These are phyloP conservation scores for Tympanoctomys barrerae DNA, from an alignment of 2,797 vertebrate species.

Conservation along the genomic window DNA sequence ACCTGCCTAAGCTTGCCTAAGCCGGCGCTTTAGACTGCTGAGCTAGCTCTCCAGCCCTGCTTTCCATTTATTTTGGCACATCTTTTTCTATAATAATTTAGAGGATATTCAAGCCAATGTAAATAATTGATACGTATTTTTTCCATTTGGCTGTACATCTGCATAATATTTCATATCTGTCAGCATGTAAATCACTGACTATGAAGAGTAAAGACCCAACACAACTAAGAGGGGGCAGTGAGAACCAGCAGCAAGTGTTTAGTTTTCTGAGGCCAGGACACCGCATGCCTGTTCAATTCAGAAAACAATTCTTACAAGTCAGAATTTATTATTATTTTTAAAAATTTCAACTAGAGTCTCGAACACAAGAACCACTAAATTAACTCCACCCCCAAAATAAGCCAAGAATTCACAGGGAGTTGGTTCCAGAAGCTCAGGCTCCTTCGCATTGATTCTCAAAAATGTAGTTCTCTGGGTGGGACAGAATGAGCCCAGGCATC, in stretches of 20 bases:
- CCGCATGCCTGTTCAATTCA: not conserved
- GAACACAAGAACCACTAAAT: not conserved
- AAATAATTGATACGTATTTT: not conserved
- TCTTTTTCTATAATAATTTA: not conserved
- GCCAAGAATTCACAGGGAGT: not conserved
- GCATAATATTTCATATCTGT: not conserved
- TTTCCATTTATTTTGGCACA: not conserved
- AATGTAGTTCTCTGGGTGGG: not conserved
- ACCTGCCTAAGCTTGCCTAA: too few relatives aligned
- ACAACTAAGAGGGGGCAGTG: not conserved
- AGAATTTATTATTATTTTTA: not conserved
- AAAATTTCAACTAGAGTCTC: not conserved
- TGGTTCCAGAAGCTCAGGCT: not conserved
- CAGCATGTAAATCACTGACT: not conserved
- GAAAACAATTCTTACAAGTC: not conserved
- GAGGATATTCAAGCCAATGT: not conserved
- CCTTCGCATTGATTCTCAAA: not conserved
- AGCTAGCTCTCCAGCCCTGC: too few relatives aligned
- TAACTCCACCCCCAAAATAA: not conserved
- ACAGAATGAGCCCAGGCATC: not conserved
- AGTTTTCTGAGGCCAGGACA: not conserved
- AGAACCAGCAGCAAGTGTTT: not conserved
- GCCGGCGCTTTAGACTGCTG: too few relatives aligned
- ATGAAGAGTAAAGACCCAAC: not conserved
- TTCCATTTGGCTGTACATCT: not conserved